Evolutionary conservation across 2,888 invertebrate genomes (phyloP).

Genomic region (Drosophila pegasa): DNA sequence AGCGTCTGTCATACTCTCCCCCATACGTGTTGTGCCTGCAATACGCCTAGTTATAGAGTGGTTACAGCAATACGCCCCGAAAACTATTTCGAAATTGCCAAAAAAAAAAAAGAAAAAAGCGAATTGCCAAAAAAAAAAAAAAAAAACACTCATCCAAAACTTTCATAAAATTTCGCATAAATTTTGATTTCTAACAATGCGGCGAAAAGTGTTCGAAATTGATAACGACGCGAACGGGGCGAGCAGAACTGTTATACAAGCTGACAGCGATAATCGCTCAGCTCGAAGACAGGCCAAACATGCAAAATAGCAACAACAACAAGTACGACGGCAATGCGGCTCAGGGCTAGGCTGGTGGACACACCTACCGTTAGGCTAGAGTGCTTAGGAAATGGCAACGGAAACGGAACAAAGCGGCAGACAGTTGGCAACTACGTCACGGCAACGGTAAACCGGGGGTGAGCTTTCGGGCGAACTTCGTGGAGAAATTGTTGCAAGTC

Average conservation of each 20-base stretch:
- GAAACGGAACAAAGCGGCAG: slow-evolving; percentile 76
- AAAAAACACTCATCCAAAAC: slow-evolving; percentile 42
- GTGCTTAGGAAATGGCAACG: slow-evolving; percentile 55
- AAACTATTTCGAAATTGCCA: slow-evolving; percentile 67
- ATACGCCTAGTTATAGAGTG: slow-evolving; percentile 42
- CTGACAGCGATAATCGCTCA: slow-evolving; percentile 75
- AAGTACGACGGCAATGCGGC: slow-evolving; percentile 15
- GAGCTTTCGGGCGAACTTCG: slow-evolving; percentile 43
- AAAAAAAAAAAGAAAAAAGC: slow-evolving; percentile 48
- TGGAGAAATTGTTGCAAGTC: slow-evolving; percentile 71
- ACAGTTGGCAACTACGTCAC: slow-evolving; percentile 57
- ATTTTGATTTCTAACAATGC: slow-evolving; percentile 61
- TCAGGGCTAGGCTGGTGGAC: slow-evolving; percentile 55
- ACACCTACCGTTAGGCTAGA: slow-evolving; percentile 58
- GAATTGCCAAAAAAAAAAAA: slow-evolving; percentile 62
- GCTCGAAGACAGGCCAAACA: slow-evolving; percentile 40
- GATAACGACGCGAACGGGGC: slow-evolving; percentile 44
- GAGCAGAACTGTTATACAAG: slow-evolving; percentile 57
- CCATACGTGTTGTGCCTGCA: slow-evolving; percentile 61
- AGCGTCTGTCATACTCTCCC: slow-evolving; percentile 29
- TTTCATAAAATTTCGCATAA: slow-evolving; percentile 63
- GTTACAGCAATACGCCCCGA: slow-evolving; percentile 36
- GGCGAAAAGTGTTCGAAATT: slow-evolving; percentile 39
- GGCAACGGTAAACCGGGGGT: slow-evolving; percentile 20
- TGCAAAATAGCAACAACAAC: slow-evolving; percentile 33